A percentile compares a stretch with the other conserved stretches of the same genome.
These are phyloP conservation scores for Ibycter americanus DNA, from an alignment of 2,797 vertebrate genomes.

Conservation along the genomic window DNA sequence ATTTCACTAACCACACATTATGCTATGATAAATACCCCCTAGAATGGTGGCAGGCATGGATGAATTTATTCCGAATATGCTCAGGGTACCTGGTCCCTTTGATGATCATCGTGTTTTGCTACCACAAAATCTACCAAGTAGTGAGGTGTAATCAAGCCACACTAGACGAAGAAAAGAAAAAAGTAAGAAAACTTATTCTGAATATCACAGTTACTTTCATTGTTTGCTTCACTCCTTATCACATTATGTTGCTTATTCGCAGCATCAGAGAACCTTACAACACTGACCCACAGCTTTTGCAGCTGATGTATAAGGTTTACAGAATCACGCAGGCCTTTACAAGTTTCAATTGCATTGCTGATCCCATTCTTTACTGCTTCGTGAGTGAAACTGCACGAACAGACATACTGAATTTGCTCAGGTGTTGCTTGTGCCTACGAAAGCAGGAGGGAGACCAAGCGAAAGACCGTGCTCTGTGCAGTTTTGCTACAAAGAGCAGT, in stretches of 20 bases:
- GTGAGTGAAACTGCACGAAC: constrained; percentile 80
- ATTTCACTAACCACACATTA: constrained; percentile 3
- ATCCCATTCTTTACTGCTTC: constrained; percentile 91
- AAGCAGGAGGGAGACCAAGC: neutral
- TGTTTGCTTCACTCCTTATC: constrained; percentile 87
- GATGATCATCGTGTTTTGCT: constrained; percentile 79
- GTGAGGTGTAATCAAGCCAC: constrained; percentile 85
- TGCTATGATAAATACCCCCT: constrained; percentile 84
- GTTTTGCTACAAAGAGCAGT: constrained; percentile 32
- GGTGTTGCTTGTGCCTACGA: constrained; percentile 3
- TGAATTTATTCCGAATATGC: constrained; percentile 76
- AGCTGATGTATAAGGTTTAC: constrained; percentile 69
- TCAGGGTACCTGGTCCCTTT: constrained; percentile 82
- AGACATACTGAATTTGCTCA: constrained; percentile 72
- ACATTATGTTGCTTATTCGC: constrained; percentile 80
- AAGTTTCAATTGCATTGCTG: constrained; percentile 84
- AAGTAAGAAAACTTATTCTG: constrained; percentile 78
- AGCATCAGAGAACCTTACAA: constrained; percentile 54
- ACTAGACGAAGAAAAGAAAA: constrained; percentile 77
- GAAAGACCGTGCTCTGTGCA: neutral
- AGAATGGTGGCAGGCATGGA: constrained; percentile 49
- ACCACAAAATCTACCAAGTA: constrained; percentile 78
- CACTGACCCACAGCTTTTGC: neutral
- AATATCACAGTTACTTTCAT: constrained; percentile 81
- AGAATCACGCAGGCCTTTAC: constrained; percentile 82